These are phyloP conservation scores for Astatotilapia flaviijosephi DNA, from an alignment of 2,113 vertebrate genomes.

Conservation along the genomic window DNA sequence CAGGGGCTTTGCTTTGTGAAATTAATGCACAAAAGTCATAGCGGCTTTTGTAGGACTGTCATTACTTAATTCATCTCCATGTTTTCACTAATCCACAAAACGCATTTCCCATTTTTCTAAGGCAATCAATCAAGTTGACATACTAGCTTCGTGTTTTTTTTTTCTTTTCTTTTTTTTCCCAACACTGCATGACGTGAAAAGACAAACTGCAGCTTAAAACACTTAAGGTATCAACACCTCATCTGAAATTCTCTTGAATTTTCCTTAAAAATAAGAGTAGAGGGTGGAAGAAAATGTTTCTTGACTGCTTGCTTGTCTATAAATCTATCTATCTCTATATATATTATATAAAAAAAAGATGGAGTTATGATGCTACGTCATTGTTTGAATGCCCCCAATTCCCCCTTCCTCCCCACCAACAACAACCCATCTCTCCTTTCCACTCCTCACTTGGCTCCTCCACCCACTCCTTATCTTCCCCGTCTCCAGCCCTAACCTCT, in stretches of 20 bases:
- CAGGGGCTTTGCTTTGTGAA: conserved; percentile 39
- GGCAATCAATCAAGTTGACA: conserved; percentile 59
- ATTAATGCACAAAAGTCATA: conserved; percentile 32
- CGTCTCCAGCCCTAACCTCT: conserved; percentile 31
- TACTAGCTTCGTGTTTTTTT: conserved; percentile 16
- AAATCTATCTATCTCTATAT: not conserved
- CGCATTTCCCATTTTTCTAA: conserved; percentile 41
- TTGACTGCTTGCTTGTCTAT: conserved; percentile 65
- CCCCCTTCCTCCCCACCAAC: not conserved
- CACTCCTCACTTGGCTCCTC: conserved; percentile 30
- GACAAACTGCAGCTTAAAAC: conserved; percentile 50
- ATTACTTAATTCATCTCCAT: conserved; percentile 56
- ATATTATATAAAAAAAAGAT: conserved; percentile 20
- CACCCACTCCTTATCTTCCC: conserved; percentile 13
- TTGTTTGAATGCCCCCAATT: conserved; percentile 44
- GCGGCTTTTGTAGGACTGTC: conserved; percentile 55
- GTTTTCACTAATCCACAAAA: conserved; percentile 60
- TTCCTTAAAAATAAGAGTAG: conserved; percentile 56
- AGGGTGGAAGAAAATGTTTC: conserved; percentile 83
- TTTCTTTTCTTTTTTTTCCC: not conserved
- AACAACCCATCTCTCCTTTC: conserved; percentile 31
- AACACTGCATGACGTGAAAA: conserved; percentile 41
- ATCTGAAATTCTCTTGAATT: conserved; percentile 10
- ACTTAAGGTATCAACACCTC: conserved; percentile 23
- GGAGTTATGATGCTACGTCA: conserved; percentile 56